These are phyloP conservation scores for Calameuta filiformis DNA, from an alignment of 2,888 invertebrate species.

Conservation along the genomic window DNA sequence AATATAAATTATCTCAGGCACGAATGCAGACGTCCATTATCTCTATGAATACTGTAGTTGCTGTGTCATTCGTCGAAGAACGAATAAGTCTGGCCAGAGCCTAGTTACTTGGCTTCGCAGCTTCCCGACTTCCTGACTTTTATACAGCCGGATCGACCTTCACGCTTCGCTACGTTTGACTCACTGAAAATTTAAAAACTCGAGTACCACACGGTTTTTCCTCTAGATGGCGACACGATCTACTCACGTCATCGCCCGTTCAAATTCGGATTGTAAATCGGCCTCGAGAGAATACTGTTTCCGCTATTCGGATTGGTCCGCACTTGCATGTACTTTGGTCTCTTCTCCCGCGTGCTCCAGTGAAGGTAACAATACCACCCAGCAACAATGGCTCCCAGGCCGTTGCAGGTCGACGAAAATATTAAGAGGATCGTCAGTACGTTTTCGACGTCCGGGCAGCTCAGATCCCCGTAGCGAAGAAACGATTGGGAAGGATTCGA, in stretches of 20 bases:
- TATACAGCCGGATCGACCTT: too few species aligned
- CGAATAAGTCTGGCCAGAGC: too few species aligned
- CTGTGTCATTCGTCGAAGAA: too few species aligned
- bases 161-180: too few species aligned
- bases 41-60: too few species aligned
- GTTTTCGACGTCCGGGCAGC: constrained; percentile 57
- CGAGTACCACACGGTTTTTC: too few species aligned
- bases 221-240: background rate
- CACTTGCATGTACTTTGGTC: constrained; percentile 53
- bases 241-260: constrained; percentile 30
- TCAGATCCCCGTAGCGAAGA: constrained; percentile 52
- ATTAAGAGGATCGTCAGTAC: constrained; percentile 53
- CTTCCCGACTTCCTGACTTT: too few species aligned
- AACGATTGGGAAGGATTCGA: constrained; percentile 36
- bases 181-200: too few species aligned
- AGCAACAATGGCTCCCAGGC: constrained; percentile 44
- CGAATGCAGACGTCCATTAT: too few species aligned
- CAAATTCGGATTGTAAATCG: constrained; percentile 39
- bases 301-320: constrained; percentile 38
- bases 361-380: constrained; percentile 57
- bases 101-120: too few species aligned
- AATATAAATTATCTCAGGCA: too few species aligned
- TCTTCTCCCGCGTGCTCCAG: constrained; percentile 49
- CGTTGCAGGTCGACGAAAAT: constrained; percentile 54
- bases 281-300: constrained; percentile 28